A percentile compares a stretch with the other conserved stretches of the same genome.
Evolutionary conservation across 1,140 invertebrate species (phyloP).

Genomic region (Macrotrachela quadricornifera): DNA sequence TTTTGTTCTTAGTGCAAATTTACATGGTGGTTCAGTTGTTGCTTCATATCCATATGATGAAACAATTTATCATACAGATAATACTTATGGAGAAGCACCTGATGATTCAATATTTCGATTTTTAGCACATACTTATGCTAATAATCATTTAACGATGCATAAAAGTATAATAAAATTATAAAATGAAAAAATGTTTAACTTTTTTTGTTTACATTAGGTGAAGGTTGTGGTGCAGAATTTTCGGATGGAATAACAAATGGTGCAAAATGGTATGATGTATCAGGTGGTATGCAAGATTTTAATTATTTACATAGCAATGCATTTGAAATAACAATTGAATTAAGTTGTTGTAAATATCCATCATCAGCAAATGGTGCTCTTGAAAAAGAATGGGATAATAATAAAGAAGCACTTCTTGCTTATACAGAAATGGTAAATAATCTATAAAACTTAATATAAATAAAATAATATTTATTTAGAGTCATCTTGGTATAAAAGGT

Average conservation of each 20-base stretch:
- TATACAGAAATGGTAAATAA: background rate
- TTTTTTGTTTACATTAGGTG: too few relatives aligned
- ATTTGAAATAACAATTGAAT: constrained; percentile 90
- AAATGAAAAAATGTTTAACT: too few relatives aligned
- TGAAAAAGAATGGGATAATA: constrained; percentile 6
- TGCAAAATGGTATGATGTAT: constrained; percentile 7
- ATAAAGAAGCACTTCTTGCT: constrained; percentile 3
- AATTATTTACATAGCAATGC: constrained; percentile 92
- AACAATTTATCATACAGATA: background rate
- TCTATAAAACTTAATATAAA: background rate
- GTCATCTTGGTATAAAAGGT: constrained; percentile 64
- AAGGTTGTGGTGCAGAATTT: too few relatives aligned
- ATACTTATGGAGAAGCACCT: background rate
- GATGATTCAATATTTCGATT: constrained; percentile 2
- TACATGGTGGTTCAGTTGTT: constrained; percentile 76
- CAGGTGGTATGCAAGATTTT: constrained; percentile 82
- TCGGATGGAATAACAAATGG: constrained; percentile 7
- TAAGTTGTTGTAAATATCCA: constrained; percentile 90
- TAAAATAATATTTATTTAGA: constrained; percentile 31
- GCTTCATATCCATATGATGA: constrained; percentile 68
- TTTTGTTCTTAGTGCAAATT: constrained; percentile 84
- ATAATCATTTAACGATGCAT: constrained; percentile 4
- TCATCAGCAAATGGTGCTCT: background rate
- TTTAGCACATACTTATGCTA: background rate
- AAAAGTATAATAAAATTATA: background rate